Evolutionary conservation across 2,888 invertebrate species (phyloP), one percentile per base, ranked within the genome.

Genomic region (Congeria kusceri): DNA sequence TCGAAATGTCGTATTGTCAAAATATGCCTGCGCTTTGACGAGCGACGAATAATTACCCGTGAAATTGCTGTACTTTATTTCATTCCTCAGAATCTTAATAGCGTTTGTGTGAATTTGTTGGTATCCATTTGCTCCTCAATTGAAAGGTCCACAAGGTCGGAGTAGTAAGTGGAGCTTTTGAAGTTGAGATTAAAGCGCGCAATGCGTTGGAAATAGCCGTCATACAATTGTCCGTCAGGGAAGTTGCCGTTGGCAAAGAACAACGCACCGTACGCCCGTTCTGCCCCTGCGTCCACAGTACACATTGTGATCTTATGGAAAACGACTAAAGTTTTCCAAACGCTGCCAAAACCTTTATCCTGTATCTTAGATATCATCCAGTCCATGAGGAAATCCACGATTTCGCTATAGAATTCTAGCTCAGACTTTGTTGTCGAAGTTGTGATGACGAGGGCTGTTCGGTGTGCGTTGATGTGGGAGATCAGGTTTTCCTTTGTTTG

Each of bases 251-350:
- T 95, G 0, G 97, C 97, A 90, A 96, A 97, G 93, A 97, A 97
- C 93, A 97, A 97, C 80, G 97, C 96, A 2, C 97, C 97, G 83
- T 97, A 96, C 0, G 97, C 97, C 28, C 97, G 96, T 0, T 97
- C 96, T 71, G 97, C 97, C 0, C 97, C 97, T 75, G 96, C 96
- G 91, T 97, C 97, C 92, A 97, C 97, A 84, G 97, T 97, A 91
- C 97, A 96, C 13, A 97, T 95, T 0, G 97, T 94, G 0, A 98
- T 94, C 93, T 97, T 97, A 93, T 97, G 97, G 93, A 97, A 97
- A 0, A 97, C 96, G 62, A 97, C 95, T 75, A 97, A 94, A 20
- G 87, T 76, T 61, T 85, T 86, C 89, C 89, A 90, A 20, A 84
- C 75, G 27, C 77, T 84, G 5, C 87, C 88, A 70, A 87, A 87